phyloP scores from a whole-genome alignment of 2,797 vertebrate species.

The Perodicticus potto region DNA sequence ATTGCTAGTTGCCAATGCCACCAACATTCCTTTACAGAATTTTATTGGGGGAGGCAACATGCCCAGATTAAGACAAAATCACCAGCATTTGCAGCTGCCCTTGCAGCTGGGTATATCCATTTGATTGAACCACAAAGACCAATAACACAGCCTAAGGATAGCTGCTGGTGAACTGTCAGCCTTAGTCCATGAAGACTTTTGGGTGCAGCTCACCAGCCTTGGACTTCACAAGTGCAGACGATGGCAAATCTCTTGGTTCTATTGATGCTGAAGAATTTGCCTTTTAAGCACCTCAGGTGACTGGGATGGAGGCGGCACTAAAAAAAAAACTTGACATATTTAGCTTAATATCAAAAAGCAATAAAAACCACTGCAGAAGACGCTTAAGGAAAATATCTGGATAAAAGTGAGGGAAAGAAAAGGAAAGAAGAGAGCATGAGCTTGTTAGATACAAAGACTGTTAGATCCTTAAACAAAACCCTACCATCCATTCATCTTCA shows the following conservation, averaged over 20 bases:
- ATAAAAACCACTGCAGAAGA: neutral
- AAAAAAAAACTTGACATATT: neutral
- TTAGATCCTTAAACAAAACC: neutral
- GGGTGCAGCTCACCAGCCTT: neutral
- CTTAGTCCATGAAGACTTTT: neutral
- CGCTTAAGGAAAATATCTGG: neutral
- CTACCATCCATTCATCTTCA: neutral
- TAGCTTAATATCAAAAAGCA: conserved; percentile 2
- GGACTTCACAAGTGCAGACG: neutral
- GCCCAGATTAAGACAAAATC: neutral
- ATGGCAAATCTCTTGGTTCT: neutral
- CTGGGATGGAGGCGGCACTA: neutral
- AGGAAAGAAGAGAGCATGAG: neutral
- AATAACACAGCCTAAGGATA: neutral
- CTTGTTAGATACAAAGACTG: neutral
- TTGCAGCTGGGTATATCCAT: neutral
- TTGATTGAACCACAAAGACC: neutral
- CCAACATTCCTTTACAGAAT: neutral
- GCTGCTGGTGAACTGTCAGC: too few relatives aligned
- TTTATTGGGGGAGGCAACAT: neutral
- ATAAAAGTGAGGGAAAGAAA: neutral
- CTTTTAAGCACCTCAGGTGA: neutral
- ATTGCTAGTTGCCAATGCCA: neutral
- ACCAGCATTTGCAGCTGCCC: neutral
- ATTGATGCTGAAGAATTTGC: neutral